phyloP scores from a whole-genome alignment of 2,797 vertebrate species.

The Pseudopleuronectes americanus region DNA sequence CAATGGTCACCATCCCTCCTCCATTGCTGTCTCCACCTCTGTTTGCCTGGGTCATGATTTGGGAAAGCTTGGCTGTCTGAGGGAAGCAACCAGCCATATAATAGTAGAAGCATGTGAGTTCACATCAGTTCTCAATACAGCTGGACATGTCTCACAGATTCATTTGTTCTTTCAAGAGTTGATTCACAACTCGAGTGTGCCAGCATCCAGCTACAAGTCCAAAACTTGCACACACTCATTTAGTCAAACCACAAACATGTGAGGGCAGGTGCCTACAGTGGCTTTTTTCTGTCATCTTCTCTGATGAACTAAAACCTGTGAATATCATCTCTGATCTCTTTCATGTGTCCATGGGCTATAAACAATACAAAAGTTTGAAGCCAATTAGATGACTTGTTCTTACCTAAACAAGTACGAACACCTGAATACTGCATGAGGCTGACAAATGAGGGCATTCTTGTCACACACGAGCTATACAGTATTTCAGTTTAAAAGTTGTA shows the following conservation, averaged over 20 bases:
- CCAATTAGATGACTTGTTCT: neutral
- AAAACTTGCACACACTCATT: neutral
- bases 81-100: constrained; percentile 38
- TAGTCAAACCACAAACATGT: constrained; percentile 3
- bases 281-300: constrained; percentile 45
- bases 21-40: constrained; percentile 6
- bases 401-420: neutral
- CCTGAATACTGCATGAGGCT: too few species aligned
- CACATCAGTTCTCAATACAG: constrained; percentile 28
- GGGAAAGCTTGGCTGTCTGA: constrained; percentile 23
- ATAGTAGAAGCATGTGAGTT: constrained; percentile 11
- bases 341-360: too few species aligned
- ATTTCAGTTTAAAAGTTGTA: too few species aligned
- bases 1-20: constrained; percentile 9
- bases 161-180: neutral
- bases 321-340: constrained; percentile 63
- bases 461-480: too few species aligned
- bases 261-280: constrained; percentile 6
- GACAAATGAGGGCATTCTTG: too few species aligned
- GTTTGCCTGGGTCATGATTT: constrained; percentile 21
- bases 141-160: constrained; percentile 13
- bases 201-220: neutral
- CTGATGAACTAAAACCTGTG: constrained; percentile 39
- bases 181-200: constrained; percentile 16
- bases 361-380: too few species aligned